Evolutionary conservation across 2,113 vertebrate genomes (phyloP).

Genomic region (Grallaria varia): DNA sequence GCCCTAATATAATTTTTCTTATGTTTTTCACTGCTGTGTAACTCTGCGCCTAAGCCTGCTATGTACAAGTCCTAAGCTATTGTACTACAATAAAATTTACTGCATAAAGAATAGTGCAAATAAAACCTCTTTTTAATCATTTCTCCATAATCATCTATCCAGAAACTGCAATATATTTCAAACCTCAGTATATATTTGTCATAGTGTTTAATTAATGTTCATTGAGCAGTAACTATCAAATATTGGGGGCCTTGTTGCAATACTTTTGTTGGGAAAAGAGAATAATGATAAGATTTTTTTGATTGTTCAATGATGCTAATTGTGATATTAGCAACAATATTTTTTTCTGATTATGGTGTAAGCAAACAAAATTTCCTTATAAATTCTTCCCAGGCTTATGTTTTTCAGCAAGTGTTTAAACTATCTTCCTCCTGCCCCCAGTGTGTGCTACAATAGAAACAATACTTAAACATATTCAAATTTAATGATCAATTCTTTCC

Average conservation of each 20-base stretch:
- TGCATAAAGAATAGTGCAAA: background rate
- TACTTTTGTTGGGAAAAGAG: background rate
- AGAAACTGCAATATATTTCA: background rate
- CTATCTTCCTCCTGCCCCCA: background rate
- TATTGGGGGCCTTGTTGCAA: background rate
- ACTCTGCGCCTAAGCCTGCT: background rate
- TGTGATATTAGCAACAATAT: background rate
- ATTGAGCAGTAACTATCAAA: fast-evolving
- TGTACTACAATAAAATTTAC: background rate
- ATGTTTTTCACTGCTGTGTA: background rate
- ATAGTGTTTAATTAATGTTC: background rate
- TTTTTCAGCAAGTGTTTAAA: background rate
- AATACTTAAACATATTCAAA: background rate
- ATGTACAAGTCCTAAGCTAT: background rate
- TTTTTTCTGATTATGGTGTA: background rate
- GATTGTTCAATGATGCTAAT: background rate
- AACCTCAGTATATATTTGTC: background rate
- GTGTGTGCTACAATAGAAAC: background rate
- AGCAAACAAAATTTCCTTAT: background rate
- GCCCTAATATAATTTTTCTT: background rate
- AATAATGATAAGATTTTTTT: background rate
- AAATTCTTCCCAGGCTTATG: background rate
- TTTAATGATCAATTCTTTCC: background rate
- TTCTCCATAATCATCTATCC: background rate
- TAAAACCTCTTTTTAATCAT: background rate